These are phyloP conservation scores for Xanthorhoe spadicearia DNA, from an alignment of 2,888 invertebrate genomes.

Conservation along the genomic window DNA sequence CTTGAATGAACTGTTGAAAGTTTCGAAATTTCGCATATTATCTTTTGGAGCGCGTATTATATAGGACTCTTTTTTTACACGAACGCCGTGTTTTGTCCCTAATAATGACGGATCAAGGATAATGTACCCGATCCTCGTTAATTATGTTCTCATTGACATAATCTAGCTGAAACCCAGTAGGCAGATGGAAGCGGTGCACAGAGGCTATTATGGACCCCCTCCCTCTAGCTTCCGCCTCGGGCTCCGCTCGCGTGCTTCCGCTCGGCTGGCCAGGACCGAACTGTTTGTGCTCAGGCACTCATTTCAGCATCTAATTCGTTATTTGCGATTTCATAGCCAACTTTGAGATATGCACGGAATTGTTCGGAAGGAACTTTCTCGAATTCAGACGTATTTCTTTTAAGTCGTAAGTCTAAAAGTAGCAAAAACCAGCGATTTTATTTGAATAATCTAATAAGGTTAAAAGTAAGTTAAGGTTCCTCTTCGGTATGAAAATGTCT, in stretches of 20 bases:
- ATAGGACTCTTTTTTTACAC: background rate
- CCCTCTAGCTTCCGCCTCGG: slow-evolving; percentile 41
- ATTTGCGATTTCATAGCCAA: slow-evolving; percentile 30
- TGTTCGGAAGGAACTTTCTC: background rate
- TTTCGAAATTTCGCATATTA: no score
- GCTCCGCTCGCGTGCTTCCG: slow-evolving; percentile 44
- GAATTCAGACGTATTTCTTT: no score
- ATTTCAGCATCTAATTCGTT: slow-evolving; percentile 39
- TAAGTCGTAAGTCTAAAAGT: no score
- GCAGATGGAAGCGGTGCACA: slow-evolving; percentile 43
- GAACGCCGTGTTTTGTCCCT: background rate
- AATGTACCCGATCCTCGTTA: slow-evolving; percentile 21
- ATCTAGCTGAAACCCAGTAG: slow-evolving; percentile 41
- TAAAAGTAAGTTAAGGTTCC: no score
- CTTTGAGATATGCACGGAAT: slow-evolving; percentile 16
- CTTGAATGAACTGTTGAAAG: no score
- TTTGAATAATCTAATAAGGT: no score
- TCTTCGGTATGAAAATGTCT: no score
- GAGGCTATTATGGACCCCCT: slow-evolving; percentile 47
- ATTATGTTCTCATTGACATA: slow-evolving; percentile 41
- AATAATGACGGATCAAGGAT: background rate
- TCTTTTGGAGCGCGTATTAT: no score
- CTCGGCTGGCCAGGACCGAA: slow-evolving; percentile 42
- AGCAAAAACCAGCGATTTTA: no score
- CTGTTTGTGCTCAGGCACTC: slow-evolving; percentile 35